These are phyloP conservation scores for Cacatua alba DNA, from an alignment of 2,113 vertebrate species.

Conservation along the genomic window DNA sequence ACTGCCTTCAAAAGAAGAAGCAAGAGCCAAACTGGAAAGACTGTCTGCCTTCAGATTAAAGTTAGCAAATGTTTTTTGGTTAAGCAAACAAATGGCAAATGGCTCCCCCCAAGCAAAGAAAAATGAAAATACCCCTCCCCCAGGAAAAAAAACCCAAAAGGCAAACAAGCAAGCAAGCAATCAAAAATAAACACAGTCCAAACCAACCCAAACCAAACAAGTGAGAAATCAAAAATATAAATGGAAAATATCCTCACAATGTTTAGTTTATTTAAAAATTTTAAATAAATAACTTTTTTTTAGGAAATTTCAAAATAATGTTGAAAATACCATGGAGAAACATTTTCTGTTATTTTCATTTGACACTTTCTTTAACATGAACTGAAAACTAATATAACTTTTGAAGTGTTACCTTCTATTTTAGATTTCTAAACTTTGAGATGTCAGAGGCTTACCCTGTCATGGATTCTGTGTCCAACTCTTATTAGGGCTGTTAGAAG, in stretches of 20 bases:
- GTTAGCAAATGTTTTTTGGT: neutral
- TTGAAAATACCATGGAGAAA: neutral
- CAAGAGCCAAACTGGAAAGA: neutral
- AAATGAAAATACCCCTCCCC: neutral
- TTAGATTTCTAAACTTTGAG: neutral
- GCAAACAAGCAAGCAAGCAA: neutral
- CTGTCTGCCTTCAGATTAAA: neutral
- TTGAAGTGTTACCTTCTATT: neutral
- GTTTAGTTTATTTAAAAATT: neutral
- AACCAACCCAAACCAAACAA: neutral
- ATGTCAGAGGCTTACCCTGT: neutral
- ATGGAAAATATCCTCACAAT: neutral
- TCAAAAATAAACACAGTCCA: neutral
- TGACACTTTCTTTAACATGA: neutral
- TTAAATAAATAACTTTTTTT: neutral
- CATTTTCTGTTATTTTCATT: neutral
- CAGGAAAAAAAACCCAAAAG: neutral
- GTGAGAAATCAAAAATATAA: neutral
- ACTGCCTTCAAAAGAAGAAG: neutral
- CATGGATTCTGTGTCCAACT: neutral
- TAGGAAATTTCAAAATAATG: neutral
- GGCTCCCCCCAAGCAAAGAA: neutral
- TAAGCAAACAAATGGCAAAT: neutral
- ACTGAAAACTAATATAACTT: neutral
- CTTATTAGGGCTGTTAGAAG: neutral